Evolutionary conservation across 1,140 invertebrate species (phyloP), one percentile per base, ranked within the genome.

Genomic region (Caenorhabditis inopinata): DNA sequence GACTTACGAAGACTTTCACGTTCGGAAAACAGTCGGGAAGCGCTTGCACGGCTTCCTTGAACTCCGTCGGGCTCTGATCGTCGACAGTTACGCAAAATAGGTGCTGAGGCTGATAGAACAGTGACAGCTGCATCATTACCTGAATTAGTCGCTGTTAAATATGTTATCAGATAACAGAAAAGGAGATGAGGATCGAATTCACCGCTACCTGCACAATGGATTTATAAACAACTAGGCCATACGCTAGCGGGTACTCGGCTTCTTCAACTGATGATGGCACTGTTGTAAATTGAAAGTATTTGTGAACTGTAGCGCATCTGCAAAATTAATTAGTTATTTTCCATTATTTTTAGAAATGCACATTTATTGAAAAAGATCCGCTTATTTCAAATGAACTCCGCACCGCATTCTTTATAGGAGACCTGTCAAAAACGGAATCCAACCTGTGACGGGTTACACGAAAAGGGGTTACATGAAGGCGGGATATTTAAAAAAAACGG

Each of bases 81-180:
- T 86, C 85, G 1, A 87, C 82, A 35, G 84, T 82, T 38, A 86
- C 79, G 46, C 86, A 87, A 62, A 83, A 86, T 14, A 79, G 74
- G 68, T 86, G 87, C 79, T 86, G 86, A 16, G 85, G 85, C 27
- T 86, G 85, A 46, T 86, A 86, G 25, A 86, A 80, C 14, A 85
- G 53, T 16, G 82, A 83, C 0, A 86, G 14, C 48, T 84, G 58
- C 18, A 79, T 74, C 21, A 82, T 73, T 0, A 85, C 80, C 82
- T 85, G 21, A 73, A 85, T 35, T 21, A 35, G 53, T 35, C 29
- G 53, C 11, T n/a, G n/a, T n/a, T n/a, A n/a, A n/a, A n/a, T n/a
- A n/a, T n/a, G n/a, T n/a, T n/a, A n/a, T n/a, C n/a, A n/a, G n/a
- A n/a, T n/a, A n/a, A n/a, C n/a, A n/a, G n/a, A n/a, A n/a, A n/a